Conservation (phyloP, 2,888 invertebrate genomes). For the Drosophila diplacantha region DNA sequence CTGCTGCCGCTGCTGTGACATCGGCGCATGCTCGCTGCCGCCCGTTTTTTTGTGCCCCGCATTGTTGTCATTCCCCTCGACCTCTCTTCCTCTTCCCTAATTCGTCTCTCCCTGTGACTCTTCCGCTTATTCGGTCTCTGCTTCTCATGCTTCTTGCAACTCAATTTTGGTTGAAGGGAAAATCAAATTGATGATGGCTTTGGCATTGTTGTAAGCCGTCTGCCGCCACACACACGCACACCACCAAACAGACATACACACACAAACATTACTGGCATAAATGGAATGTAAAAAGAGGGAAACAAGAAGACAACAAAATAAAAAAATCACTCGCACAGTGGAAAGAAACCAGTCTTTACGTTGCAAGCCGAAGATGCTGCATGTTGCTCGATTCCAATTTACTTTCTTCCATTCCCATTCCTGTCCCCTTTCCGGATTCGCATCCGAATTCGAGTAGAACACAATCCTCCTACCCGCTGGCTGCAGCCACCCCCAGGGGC, state of each 20-base stretch:
- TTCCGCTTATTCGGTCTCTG: conserved; percentile 3
- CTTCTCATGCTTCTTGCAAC: conserved; percentile 22
- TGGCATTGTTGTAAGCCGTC: conserved; percentile 29
- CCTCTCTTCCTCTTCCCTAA: conserved; percentile 6
- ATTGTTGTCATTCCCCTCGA: conserved; percentile 29
- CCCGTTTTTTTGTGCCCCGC: conserved; percentile 12
- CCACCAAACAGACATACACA: conserved; percentile 1
- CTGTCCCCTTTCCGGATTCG: conserved; percentile 2
- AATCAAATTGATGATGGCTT: conserved; percentile 53
- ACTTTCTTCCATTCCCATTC: not conserved
- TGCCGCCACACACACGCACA: conserved; percentile 8
- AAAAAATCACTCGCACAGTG: conserved; percentile 13
- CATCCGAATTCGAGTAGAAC: conserved; percentile 4
- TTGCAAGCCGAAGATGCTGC: conserved; percentile 23
- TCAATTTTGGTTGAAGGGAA: conserved; percentile 29
- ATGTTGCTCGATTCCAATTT: conserved; percentile 11
- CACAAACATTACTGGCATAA: not conserved
- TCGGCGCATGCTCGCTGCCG: conserved; percentile 32
- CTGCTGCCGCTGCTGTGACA: conserved; percentile 10
- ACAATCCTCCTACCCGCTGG: conserved; percentile 7
- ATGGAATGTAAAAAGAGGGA: conserved; percentile 10
- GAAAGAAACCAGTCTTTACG: conserved; percentile 29
- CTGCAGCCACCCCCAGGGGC: conserved; percentile 3
- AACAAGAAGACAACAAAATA: conserved; percentile 6
- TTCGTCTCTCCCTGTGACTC: not conserved